A percentile compares a stretch with the other conserved stretches of the same genome.
phyloP scores from a whole-genome alignment of 2,888 invertebrate genomes.

The Lithophane semibrunnea region DNA sequence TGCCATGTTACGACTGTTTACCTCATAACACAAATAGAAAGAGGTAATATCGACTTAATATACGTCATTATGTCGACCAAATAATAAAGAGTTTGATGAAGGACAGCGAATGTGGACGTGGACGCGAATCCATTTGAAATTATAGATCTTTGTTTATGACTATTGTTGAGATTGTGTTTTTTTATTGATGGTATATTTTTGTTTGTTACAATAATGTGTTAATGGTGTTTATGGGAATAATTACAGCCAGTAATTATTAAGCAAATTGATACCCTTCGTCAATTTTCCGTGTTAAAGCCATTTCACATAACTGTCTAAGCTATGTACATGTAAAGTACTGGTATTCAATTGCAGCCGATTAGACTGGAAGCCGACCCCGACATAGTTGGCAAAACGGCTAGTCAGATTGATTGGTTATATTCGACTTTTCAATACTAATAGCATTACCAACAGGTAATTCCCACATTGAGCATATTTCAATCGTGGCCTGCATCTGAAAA shows the following conservation, averaged over 20 bases:
- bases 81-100: slow-evolving; percentile 36
- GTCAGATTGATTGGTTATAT: too few relatives aligned
- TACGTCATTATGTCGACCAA: slow-evolving; percentile 43
- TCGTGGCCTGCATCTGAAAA: too few relatives aligned
- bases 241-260: not conserved
- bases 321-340: too few relatives aligned
- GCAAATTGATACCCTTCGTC: not conserved
- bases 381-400: too few relatives aligned
- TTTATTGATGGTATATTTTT: not conserved
- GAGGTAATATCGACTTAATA: slow-evolving; percentile 55
- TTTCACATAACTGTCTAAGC: not conserved
- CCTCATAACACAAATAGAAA: slow-evolving; percentile 52
- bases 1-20: slow-evolving; percentile 67
- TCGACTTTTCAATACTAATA: too few relatives aligned
- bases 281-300: not conserved
- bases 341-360: too few relatives aligned
- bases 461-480: too few relatives aligned
- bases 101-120: not conserved
- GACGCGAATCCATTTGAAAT: slow-evolving; percentile 12
- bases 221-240: not conserved
- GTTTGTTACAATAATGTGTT: too few relatives aligned
- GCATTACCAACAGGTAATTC: too few relatives aligned
- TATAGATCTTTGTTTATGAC: not conserved
- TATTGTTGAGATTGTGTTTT: not conserved
- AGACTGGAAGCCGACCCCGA: too few relatives aligned